These are phyloP conservation scores for Atta colombica DNA, from an alignment of 1,140 invertebrate genomes.

Conservation along the genomic window DNA sequence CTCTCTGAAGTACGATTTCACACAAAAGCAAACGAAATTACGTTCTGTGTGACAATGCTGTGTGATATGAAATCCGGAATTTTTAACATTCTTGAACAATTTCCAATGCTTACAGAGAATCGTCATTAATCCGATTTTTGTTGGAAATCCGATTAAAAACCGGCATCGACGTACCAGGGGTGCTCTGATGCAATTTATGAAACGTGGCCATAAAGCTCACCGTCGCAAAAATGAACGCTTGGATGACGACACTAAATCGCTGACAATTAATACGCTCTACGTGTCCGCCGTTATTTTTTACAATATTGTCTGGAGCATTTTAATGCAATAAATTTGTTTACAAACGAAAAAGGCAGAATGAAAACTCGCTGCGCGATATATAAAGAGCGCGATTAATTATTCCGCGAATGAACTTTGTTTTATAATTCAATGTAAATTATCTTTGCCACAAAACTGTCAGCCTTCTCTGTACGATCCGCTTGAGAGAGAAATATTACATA, in stretches of 20 bases:
- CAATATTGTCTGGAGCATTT: constrained; percentile 24
- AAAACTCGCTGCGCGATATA: not conserved
- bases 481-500: not conserved
- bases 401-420: not conserved
- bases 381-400: constrained; percentile 12
- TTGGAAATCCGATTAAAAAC: constrained; percentile 42
- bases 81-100: constrained; percentile 35
- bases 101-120: constrained; percentile 15
- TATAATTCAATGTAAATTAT: constrained; percentile 10
- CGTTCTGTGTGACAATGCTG: not conserved
- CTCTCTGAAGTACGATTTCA: not conserved
- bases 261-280: constrained; percentile 10
- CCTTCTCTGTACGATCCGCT: not conserved
- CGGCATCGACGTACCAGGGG: not conserved
- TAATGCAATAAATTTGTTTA: constrained; percentile 25
- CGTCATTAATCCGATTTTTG: constrained; percentile 40
- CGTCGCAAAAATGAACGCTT: constrained; percentile 27
- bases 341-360: not conserved
- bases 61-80: not conserved
- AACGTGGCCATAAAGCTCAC: constrained; percentile 26
- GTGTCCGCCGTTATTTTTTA: not conserved
- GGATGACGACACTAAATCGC: constrained; percentile 46
- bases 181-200: constrained; percentile 35
- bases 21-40: not conserved
- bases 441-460: not conserved